Evolutionary conservation across 53 echinoderm and acorn worm genomes (phyloP), one percentile per base, ranked within the genome.

Genomic region (Stichopus horrens): DNA sequence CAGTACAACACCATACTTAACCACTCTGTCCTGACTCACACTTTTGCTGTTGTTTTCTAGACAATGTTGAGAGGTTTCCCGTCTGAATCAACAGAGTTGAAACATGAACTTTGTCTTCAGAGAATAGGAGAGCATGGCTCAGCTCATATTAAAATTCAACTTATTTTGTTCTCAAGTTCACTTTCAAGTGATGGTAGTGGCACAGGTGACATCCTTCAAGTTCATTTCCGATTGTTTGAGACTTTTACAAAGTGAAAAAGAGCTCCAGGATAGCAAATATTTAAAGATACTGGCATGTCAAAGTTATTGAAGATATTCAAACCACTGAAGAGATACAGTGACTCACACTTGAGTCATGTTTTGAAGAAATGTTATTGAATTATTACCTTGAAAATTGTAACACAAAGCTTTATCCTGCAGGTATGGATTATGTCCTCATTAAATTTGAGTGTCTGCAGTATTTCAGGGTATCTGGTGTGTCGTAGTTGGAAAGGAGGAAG

Each of bases 351-450:
- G 19, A 53, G 51, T 10, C 18, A 52, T 73, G 21, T 19, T 74
- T 52, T 77, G n/a, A 58, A 57, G 19, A 14, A 52, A 16, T 5
- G 21, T 57, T 85, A 5, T 55, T 58, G 16, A 13, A 63, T 63
- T 63, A 63, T 90, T 76, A 58, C 55, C 52, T 87, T 37, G 37
- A 13, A 63, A 63, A 63, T 10, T 63, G 63, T 63, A 63, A 63
- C 63, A 0, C 0, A 13, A 13, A 63, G 63, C 16, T 13, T 10
- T 63, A 16, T 63, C 11, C 16, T 63, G 63, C 63, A 63, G 63
- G 10, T 10, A 63, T 63, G 63, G 63, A 63, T 63, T 63, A 63
- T 16, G 8, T 2, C 37, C 37, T 37, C 37, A 37, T 37, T 37
- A 37, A 37, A 37, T 37, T 37, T 37, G 0, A 37, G 37, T 37